phyloP scores from a whole-genome alignment of 2,797 vertebrate species.

The Pygocentrus nattereri region DNA sequence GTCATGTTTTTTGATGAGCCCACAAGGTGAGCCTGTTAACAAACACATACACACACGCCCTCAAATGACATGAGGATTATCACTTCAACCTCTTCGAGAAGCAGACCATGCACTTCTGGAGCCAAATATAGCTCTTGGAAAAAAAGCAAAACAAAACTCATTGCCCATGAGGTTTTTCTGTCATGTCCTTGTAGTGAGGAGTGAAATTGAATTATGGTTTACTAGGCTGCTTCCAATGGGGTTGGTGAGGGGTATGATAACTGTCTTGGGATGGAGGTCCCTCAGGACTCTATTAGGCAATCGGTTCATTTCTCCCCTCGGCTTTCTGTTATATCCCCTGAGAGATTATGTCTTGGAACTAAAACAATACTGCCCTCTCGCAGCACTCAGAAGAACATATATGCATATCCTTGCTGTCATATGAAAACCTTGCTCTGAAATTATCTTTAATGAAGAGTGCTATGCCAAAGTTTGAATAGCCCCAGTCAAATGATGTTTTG shows the following conservation, averaged over 20 bases:
- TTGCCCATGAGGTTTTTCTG: conserved; percentile 17
- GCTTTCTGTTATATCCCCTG: conserved; percentile 5
- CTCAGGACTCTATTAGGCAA: conserved; percentile 23
- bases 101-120: background rate
- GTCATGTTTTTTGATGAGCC: conserved; percentile 93
- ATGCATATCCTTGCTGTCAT: no score
- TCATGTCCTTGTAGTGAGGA: conserved; percentile 11
- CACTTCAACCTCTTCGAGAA: background rate
- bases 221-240: background rate
- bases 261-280: conserved; percentile 11
- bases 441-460: no score
- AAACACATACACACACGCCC: background rate
- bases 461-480: no score
- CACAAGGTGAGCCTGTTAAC: conserved; percentile 78
- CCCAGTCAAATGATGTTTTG: no score
- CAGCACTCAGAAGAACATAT: background rate
- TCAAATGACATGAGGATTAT: conserved; percentile 19
- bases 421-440: no score
- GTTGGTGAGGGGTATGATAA: conserved; percentile 12
- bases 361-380: conserved; percentile 17
- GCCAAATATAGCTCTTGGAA: conserved; percentile 9
- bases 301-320: background rate
- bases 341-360: conserved; percentile 20
- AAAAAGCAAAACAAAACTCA: background rate
- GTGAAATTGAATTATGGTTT: conserved; percentile 35